Base-by-base conservation (phyloP, 2,888 invertebrate species). In the Scaptomyza flava region DNA sequence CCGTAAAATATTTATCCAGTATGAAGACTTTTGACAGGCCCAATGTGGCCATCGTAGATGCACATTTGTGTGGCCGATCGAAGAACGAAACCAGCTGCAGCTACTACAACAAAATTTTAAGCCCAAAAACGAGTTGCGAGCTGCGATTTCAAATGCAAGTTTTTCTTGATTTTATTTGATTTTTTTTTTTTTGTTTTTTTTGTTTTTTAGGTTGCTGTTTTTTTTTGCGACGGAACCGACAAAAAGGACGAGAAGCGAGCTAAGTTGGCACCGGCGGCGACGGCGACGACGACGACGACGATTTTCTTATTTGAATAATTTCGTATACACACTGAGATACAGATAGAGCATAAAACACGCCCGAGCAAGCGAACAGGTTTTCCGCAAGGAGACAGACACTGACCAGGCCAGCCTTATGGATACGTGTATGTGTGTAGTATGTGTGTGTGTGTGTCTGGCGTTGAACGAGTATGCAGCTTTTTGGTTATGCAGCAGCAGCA, bases 11-110 rank as follows among this genome's bases (percentile, higher is more conserved):
- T 93, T 98, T 98, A 95, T 98, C 98, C 94, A 98, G 95, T 93
- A 98, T 98, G 95, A 98, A 98, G 93, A 98, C 98, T 94, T 98
- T 98, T 92, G 97, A 97, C 90, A 98, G 96, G 94, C 98, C 98
- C 94, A 98, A 95, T 93, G 97, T 97, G 94, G 98, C 97, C 98
- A 98, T 98, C 85, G 90, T 91, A 90, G 81, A 89, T 85, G 80
- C 76, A 90, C 91, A 91, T 91, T 91, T 89, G 91, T 90, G 81
- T 90, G 82, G 77, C 74, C 74, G 56, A 46, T 43, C 72, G 31
- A 48, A 58, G 52, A 64, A 57, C 47, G 54, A 64, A 64, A 64
- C 60, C 67, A 50, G 50, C 50, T 34, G 50, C 50, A 50, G n/a
- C 20, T 2, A 48, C 52, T 67, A 57, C 20, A 52, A 52, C 57